phyloP scores from a whole-genome alignment of 2,888 invertebrate species.

The Philhelius pedissequus region DNA sequence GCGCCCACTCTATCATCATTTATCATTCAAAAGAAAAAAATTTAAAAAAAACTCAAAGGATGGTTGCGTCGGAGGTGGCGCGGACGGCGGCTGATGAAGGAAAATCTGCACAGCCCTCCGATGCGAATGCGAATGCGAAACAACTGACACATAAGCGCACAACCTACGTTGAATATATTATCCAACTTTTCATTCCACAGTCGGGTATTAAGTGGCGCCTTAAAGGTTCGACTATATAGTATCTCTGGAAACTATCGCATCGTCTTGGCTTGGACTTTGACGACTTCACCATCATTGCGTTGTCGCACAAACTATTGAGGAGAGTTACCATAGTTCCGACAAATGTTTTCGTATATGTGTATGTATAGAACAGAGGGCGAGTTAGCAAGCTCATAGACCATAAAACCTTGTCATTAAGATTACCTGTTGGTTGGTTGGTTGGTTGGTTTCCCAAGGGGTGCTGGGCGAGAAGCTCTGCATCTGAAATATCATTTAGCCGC shows the following conservation, averaged over 20 bases:
- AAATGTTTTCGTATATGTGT: too few relatives aligned
- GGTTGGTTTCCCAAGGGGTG: neutral
- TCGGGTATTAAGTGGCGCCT: constrained; percentile 60
- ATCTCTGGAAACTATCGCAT: neutral
- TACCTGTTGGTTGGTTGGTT: constrained; percentile 40
- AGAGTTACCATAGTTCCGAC: neutral
- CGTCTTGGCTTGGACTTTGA: constrained; percentile 27
- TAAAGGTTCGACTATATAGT: neutral
- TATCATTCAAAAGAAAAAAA: constrained; percentile 27
- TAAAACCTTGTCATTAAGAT: constrained; percentile 53
- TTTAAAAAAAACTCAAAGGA: neutral
- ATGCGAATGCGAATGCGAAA: too few relatives aligned
- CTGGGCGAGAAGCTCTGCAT: neutral
- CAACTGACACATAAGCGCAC: constrained; percentile 9
- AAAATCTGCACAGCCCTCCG: neutral
- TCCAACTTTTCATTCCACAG: constrained; percentile 29
- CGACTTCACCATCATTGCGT: constrained; percentile 8
- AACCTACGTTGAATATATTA: constrained; percentile 23
- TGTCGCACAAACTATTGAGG: neutral
- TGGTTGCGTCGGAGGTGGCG: neutral
- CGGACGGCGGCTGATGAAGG: neutral
- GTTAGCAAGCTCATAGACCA: constrained; percentile 3
- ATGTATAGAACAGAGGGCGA: too few relatives aligned
- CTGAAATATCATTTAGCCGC: constrained; percentile 26
- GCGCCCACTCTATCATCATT: constrained; percentile 53